Conservation (phyloP, 2,888 invertebrate species). For the Caenorhabditis becei region DNA sequence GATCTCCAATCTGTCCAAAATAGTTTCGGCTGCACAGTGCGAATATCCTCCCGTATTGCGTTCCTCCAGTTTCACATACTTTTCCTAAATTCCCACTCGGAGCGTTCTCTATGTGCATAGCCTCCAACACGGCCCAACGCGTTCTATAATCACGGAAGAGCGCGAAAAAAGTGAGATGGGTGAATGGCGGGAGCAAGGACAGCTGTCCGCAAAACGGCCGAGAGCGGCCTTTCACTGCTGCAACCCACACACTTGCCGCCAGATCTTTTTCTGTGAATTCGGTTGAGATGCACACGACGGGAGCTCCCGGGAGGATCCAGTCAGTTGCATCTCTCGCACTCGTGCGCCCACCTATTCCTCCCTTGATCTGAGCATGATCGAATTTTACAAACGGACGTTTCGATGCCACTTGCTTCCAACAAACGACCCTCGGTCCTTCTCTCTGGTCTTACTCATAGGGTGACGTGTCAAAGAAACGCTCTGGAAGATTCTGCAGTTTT, state of each 20-base stretch:
- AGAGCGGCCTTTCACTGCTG: slow-evolving; percentile 47
- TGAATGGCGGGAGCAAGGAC: slow-evolving; percentile 35
- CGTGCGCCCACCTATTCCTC: slow-evolving; percentile 40
- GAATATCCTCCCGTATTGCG: not conserved
- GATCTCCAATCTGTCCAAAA: slow-evolving; percentile 40
- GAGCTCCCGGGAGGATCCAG: not conserved
- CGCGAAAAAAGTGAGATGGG: slow-evolving; percentile 36
- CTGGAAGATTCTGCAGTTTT: not conserved
- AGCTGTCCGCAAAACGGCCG: slow-evolving; percentile 55
- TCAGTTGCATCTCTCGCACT: slow-evolving; percentile 28
- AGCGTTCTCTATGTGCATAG: slow-evolving; percentile 12
- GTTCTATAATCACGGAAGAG: slow-evolving; percentile 41
- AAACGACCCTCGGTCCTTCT: slow-evolving; percentile 20
- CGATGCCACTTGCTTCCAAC: slow-evolving; percentile 37
- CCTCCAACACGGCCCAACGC: not conserved
- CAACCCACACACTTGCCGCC: slow-evolving; percentile 59
- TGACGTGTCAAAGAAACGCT: not conserved
- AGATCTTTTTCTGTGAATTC: slow-evolving; percentile 58
- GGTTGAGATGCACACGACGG: slow-evolving; percentile 27
- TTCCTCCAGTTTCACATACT: not conserved
- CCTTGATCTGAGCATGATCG: slow-evolving; percentile 47
- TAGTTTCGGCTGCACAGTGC: not conserved
- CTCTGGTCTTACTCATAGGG: slow-evolving; percentile 11
- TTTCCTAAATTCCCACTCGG: not conserved
- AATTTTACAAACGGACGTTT: slow-evolving; percentile 26